These are phyloP conservation scores for Macaca mulatta DNA, from an alignment of 2,113 vertebrate genomes.

Conservation along the genomic window DNA sequence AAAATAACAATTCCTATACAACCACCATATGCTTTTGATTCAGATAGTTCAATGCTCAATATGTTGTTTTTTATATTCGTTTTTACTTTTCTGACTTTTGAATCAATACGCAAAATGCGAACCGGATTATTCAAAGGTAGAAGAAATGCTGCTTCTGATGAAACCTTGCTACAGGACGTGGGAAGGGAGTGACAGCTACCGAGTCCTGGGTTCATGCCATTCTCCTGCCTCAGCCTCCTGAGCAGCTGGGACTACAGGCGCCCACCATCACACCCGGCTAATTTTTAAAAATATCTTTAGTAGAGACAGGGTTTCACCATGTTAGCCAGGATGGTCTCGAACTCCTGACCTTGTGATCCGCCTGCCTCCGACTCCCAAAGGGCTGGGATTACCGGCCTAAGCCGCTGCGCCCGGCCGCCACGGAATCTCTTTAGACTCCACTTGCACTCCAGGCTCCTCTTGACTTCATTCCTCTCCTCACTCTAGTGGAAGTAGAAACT, in stretches of 20 bases:
- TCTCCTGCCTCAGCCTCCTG: no score
- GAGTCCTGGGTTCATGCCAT: background rate
- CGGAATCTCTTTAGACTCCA: background rate
- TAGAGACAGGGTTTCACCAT: no score
- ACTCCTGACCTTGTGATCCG: no score
- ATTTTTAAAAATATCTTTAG: no score
- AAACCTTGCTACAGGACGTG: background rate
- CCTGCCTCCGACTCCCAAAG: no score
- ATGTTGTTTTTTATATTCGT: background rate
- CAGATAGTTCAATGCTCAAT: background rate
- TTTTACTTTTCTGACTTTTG: background rate
- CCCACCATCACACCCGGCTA: no score
- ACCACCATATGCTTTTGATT: background rate
- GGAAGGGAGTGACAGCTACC: background rate
- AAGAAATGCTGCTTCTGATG: background rate
- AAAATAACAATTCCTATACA: background rate
- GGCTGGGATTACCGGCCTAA: no score
- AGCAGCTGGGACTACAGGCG: no score
- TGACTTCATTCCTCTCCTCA: background rate
- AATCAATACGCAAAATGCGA: background rate
- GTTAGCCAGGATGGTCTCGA: no score
- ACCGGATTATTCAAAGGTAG: background rate
- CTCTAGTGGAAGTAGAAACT: background rate
- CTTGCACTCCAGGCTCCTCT: background rate
- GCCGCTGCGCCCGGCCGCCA: accelerated